Conservation (phyloP, 2,797 vertebrate species). For the Dendrocincla fuliginosa region DNA sequence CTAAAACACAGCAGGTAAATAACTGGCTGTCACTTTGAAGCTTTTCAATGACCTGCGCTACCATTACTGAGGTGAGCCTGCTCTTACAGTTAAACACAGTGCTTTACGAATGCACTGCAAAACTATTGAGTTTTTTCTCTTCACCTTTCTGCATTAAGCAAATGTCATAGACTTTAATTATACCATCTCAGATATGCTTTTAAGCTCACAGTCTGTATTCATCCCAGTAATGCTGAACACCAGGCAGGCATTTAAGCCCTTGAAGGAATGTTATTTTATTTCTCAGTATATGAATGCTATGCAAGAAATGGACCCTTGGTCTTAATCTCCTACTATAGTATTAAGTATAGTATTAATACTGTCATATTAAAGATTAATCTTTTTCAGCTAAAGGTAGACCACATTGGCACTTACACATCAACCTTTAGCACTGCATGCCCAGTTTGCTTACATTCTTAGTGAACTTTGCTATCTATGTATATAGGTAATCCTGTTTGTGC, state of each 20-base stretch:
- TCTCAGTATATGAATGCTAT: not conserved
- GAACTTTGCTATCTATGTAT: not conserved
- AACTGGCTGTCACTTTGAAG: not conserved
- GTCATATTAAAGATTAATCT: not conserved
- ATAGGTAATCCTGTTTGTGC: not conserved
- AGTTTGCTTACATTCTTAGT: not conserved
- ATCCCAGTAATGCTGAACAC: not conserved
- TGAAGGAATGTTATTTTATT: not conserved
- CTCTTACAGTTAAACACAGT: not conserved
- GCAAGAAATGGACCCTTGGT: not conserved
- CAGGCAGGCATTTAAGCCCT: not conserved
- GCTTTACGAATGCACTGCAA: not conserved
- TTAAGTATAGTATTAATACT: not conserved
- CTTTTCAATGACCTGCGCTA: not conserved
- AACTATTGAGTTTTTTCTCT: not conserved
- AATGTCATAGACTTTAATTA: not conserved
- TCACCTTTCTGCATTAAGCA: not conserved
- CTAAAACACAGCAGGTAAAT: not conserved
- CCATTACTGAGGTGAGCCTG: not conserved
- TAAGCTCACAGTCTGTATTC: not conserved
- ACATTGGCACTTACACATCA: not conserved
- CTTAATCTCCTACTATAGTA: not conserved
- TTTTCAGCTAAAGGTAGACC: not conserved
- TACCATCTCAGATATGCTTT: rapidly evolving
- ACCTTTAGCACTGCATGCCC: not conserved